Base-by-base conservation (phyloP, 2,888 invertebrate species). In the Rhogogaster chlorosoma region DNA sequence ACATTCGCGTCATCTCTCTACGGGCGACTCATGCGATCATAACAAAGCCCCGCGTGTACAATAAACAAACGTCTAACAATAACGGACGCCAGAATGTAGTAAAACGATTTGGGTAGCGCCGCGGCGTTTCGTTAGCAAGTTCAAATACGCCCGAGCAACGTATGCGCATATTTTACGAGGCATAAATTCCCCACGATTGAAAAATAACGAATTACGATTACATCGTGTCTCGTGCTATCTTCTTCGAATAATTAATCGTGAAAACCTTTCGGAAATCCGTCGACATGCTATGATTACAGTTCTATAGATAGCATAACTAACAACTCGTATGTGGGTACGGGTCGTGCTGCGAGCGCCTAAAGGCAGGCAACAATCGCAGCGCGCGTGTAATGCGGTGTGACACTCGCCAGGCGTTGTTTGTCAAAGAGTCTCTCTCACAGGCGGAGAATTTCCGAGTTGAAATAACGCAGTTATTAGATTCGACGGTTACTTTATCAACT, bases 61-160 rank as follows among this genome's bases (percentile, higher is more conserved):
- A 73, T 73, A 73, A 73, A 73, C 73, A 73, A 73, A 71, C 42
- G 42, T 42, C 73, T 73, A 73, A 73, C 42, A 73, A 73, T 73
- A 73, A 73, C 42, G 42, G 73, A n/a, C n/a, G n/a, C n/a, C n/a
- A n/a, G n/a, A n/a, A n/a, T n/a, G n/a, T n/a, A n/a, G 42, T 3
- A 42, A 22, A 71, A 22, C 22, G 38, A 38, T 67, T 12, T 53
- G n/a, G 26, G 10, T 18, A 32, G 67, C 15, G 12, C 32, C 67
- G 12, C 67, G 9, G 12, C 67, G 9, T 4, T 32, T 6, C 32
- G 32, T 32, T 67, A 5, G 12, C 61, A 53, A 2, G n/a, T n/a
- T n/a, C n/a, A n/a, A 49, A 61, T 61, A 61, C 26, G 26, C 61
- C 2, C 1, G 49, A 18, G 18, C 18, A 6, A 18, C 6, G 6